Evolutionary conservation across 2,113 vertebrate genomes (phyloP).

Genomic region (Setophaga coronata): DNA sequence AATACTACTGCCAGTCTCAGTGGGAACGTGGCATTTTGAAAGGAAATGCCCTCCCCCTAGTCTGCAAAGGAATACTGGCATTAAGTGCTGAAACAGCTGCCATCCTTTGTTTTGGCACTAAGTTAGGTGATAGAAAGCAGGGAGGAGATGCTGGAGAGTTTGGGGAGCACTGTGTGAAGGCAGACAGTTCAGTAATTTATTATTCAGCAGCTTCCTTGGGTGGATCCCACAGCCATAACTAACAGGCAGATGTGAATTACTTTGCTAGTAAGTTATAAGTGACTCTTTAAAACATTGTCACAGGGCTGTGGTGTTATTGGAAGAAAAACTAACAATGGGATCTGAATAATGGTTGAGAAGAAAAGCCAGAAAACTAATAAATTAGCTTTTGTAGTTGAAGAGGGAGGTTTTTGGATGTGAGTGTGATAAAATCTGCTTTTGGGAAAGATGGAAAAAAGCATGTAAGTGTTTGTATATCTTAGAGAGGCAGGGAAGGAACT

Average conservation of each 20-base stretch:
- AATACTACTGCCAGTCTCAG: background rate
- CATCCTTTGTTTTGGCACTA: background rate
- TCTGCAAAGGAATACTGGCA: background rate
- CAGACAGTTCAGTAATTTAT: background rate
- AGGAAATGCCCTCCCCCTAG: background rate
- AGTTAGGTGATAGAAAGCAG: background rate
- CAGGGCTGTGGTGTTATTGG: background rate
- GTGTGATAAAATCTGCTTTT: background rate
- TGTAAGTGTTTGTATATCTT: background rate
- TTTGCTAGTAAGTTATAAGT: background rate
- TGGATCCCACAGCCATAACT: background rate
- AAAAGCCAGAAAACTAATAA: background rate
- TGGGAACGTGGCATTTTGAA: background rate
- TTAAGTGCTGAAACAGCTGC: background rate
- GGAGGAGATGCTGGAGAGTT: background rate
- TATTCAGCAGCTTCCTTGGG: background rate
- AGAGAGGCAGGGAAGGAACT: background rate
- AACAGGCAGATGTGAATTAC: background rate
- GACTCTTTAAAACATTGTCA: background rate
- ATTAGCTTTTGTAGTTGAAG: background rate
- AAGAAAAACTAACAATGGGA: background rate
- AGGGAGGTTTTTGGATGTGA: background rate
- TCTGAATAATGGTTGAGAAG: background rate
- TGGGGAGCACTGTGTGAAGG: background rate
- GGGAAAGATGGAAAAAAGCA: background rate